A percentile compares a stretch with the other conserved stretches of the same genome.
Conservation (phyloP, 2,113 vertebrate genomes). For the Cnemophilus loriae region DNA sequence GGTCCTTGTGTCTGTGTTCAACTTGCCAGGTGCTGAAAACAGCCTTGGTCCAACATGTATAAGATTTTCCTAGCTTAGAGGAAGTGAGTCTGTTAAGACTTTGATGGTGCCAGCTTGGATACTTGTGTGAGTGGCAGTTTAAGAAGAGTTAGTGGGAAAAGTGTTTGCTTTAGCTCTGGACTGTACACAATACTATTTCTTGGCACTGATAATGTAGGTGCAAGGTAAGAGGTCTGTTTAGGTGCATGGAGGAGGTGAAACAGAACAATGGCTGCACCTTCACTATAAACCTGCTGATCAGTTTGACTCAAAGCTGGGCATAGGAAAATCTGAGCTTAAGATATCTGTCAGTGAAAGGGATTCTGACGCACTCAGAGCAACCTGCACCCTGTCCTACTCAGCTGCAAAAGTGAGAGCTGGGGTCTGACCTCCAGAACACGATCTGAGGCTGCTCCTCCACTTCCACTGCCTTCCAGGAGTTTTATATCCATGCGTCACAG, state of each 20-base stretch:
- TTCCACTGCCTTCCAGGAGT: background rate
- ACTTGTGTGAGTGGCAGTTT: background rate
- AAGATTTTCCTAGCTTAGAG: background rate
- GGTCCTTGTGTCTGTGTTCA: background rate
- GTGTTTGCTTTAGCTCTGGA: background rate
- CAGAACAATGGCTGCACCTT: background rate
- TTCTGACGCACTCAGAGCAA: background rate
- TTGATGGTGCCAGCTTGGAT: background rate
- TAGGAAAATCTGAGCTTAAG: background rate
- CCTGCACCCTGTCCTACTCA: background rate
- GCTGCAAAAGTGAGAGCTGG: background rate
- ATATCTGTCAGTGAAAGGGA: background rate
- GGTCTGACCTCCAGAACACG: background rate
- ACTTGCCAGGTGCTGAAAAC: background rate
- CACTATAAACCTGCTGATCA: background rate
- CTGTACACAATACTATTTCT: background rate
- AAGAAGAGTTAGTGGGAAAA: background rate
- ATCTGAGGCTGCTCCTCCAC: background rate
- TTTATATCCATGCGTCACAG: background rate
- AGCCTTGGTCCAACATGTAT: background rate
- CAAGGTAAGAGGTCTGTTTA: background rate
- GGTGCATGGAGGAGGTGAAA: background rate
- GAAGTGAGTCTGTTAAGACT: background rate
- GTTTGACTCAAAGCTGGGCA: background rate
- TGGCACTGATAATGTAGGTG: background rate